These are phyloP conservation scores for Alces alces DNA, from an alignment of 2,113 vertebrate species.

Conservation along the genomic window DNA sequence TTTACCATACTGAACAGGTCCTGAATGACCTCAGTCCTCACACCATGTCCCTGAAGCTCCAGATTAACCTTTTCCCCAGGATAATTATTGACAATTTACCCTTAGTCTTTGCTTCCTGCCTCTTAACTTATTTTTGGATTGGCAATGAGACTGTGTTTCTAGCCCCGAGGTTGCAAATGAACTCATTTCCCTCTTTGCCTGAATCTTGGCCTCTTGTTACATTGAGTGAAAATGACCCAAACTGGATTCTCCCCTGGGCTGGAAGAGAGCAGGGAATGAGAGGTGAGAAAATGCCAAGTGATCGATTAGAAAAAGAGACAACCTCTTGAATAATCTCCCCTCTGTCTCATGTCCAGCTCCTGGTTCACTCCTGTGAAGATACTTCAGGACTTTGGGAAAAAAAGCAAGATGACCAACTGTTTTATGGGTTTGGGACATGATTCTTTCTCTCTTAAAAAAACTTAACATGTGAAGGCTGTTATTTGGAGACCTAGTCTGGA, in stretches of 20 bases:
- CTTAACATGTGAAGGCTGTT: neutral
- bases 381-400: neutral
- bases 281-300: neutral
- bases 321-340: neutral
- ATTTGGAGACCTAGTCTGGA: neutral
- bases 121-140: conserved; percentile 41
- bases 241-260: neutral
- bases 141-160: neutral
- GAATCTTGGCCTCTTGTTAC: neutral
- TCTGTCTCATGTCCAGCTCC: neutral
- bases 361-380: neutral
- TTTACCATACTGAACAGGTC: conserved; percentile 7
- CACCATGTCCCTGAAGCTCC: neutral
- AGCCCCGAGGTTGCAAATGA: conserved; percentile 41
- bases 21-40: neutral
- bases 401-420: neutral
- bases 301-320: neutral
- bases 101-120: conserved; percentile 35
- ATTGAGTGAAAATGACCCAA: neutral
- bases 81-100: conserved; percentile 47
- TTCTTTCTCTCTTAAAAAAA: neutral
- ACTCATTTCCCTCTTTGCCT: conserved; percentile 5
- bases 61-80: conserved; percentile 51
- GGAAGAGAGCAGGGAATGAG: neutral
- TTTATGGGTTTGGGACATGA: neutral